phyloP scores from a whole-genome alignment of 2,888 invertebrate species.

The Penaeus monodon region DNA sequence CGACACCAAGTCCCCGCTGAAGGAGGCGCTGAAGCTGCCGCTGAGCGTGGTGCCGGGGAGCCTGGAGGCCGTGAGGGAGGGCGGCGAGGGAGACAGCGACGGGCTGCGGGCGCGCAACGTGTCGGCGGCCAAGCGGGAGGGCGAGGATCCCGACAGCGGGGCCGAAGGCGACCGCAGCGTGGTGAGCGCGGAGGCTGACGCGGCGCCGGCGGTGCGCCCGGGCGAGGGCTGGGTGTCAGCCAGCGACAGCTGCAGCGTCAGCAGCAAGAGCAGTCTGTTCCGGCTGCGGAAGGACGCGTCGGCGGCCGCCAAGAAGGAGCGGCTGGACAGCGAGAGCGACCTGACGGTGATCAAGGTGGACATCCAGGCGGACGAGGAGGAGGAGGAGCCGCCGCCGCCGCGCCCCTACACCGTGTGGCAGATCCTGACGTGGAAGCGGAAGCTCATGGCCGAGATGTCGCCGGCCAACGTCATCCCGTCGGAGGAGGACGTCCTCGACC shows the following conservation, averaged over 20 bases:
- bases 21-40: slow-evolving; percentile 55
- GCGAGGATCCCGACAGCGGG: neutral
- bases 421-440: slow-evolving; percentile 49
- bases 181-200: slow-evolving; percentile 48
- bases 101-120: slow-evolving; percentile 11
- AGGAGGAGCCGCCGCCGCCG: slow-evolving; percentile 36
- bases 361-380: slow-evolving; percentile 52
- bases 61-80: slow-evolving; percentile 4
- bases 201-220: neutral
- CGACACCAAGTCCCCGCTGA: slow-evolving; percentile 30
- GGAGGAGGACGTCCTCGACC: slow-evolving; percentile 63
- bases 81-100: neutral
- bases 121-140: neutral
- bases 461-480: slow-evolving; percentile 47
- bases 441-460: slow-evolving; percentile 64
- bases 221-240: slow-evolving; percentile 9
- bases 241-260: slow-evolving; percentile 46
- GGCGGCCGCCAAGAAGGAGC: slow-evolving; percentile 15
- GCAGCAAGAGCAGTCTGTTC: slow-evolving; percentile 41
- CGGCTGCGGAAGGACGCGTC: slow-evolving; percentile 35
- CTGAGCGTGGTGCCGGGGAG: slow-evolving; percentile 44
- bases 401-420: slow-evolving; percentile 56
- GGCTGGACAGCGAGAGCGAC: slow-evolving; percentile 55
- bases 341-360: slow-evolving; percentile 55
- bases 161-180: slow-evolving; percentile 44